Base-by-base conservation (phyloP, 1,140 invertebrate genomes). In the Drosophila carrolli region DNA sequence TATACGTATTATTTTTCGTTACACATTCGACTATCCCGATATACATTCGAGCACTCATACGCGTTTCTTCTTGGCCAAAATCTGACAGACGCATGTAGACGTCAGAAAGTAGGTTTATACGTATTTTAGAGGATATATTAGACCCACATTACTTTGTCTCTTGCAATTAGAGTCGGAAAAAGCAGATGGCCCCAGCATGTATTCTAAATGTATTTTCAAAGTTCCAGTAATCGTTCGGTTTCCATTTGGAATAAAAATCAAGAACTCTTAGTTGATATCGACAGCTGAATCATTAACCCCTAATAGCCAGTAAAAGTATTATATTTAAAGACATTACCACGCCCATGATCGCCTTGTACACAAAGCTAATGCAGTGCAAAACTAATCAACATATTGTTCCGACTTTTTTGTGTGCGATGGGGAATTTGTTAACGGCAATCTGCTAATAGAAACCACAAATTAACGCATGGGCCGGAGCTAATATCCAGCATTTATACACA, bases 401-500 rank as follows among this genome's bases (percentile, higher is more conserved):
- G 16, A 50, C 40, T 54, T 43, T 47, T 48, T 23, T 44, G 14
- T 14, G n/a, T 56, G 32, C 51, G 46, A 48, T 29, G 35, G 70
- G 32, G 23, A 32, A 50, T 66, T 60, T 68, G 51, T 76, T 76
- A 58, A 55, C 74, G 40, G 50, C 58, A 60, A 50, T 56, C 38
- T 51, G 75, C 63, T 77, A 77, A 76, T 59, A 54, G 40, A 50
- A 77, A 77, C 74, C 46, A 61, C 62, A 77, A 77, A 67, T 75
- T 67, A 75, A 73, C 71, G 40, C 19, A 54, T 48, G 19, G n/a
- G 27, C 32, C 16, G 38, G 27, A 51, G 57, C 32, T 9, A 23
- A 62, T 61, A 51, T 14, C 40, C 32, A 50, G 23, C 44, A 9
- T 35, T 13, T 71, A 50, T 53, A 47, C 46, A 40, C 29, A 16